Evolutionary conservation across 2,888 invertebrate species (phyloP), one percentile per base, ranked within the genome.

Genomic region (Drosophila acutilabella): DNA sequence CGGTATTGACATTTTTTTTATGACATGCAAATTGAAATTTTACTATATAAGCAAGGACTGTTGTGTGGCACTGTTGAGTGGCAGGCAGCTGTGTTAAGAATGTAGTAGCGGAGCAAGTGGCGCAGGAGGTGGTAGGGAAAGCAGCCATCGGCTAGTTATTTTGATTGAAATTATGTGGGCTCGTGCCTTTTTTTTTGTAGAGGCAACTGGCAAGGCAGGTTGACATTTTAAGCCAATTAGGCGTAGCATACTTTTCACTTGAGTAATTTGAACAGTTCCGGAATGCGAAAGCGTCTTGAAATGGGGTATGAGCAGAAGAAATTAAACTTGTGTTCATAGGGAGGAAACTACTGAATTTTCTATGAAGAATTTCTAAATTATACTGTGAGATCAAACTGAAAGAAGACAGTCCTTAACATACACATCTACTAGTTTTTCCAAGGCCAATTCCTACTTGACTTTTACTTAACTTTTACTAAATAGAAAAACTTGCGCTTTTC

Each of bases 11-110:
- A 83, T 83, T 79, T 78, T 68, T 71, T 80, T 76, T 78, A 85
- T 86, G 76, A 78, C 80, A 86, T 86, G 87, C 81, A 86, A 86
- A 89, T 86, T 89, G 86, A 89, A 86, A 87, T 78, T 88, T 81
- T 73, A 70, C 65, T 60, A 74, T 74, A 84, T 80, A 65, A 59
- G 61, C 26, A 30, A 48, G 52, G 8, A n/a, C 53, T 41, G 52
- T 30, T 7, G 20, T 26, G 26, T 5, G 47, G 26, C 47, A 47
- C 30, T 42, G 30, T 36, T 45, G 45, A 18, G 42, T 30, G 18
- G 23, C 33, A 64, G 40, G 4, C 23, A 47, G 57, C 7, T 23
- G 45, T 4, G 18, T 51, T 18, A 6, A 23, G 23, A 6, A 23
- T 6, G n/a, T 1, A n/a, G 30, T 16, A n/a, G 7, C 1, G 2